phyloP scores from a whole-genome alignment of 2,888 invertebrate species.

The Scaptomyza cyrtandrae region DNA sequence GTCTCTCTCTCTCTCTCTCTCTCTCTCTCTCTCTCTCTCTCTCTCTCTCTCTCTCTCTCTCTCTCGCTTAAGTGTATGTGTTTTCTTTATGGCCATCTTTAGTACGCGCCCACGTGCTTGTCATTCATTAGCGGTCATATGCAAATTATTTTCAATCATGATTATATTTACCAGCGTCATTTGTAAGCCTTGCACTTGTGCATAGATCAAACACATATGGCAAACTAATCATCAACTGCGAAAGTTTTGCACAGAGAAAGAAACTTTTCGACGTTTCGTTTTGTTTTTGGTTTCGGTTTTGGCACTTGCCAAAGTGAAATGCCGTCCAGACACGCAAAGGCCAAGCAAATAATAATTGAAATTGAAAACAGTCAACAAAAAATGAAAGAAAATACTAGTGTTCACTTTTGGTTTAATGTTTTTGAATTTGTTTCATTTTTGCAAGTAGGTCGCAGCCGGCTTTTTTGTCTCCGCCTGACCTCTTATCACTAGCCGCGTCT shows the following conservation, averaged over 20 bases:
- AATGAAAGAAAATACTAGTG: constrained; percentile 15
- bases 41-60: not conserved
- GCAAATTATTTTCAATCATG: constrained; percentile 47
- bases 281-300: constrained; percentile 28
- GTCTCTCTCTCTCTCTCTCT: not conserved
- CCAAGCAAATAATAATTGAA: constrained; percentile 44
- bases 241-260: constrained; percentile 61
- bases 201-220: constrained; percentile 11
- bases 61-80: not conserved
- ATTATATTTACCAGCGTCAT: constrained; percentile 31
- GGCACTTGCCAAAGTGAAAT: constrained; percentile 65
- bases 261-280: constrained; percentile 46
- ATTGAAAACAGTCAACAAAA: constrained; percentile 21
- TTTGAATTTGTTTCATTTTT: constrained; percentile 21
- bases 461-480: constrained; percentile 55
- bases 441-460: constrained; percentile 59
- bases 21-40: not conserved
- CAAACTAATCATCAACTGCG: constrained; percentile 54
- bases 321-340: constrained; percentile 58
- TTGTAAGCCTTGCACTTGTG: constrained; percentile 73
- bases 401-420: constrained; percentile 23
- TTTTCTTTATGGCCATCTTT: constrained; percentile 27
- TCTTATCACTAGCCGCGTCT: constrained; percentile 32
- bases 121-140: constrained; percentile 64
- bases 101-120: constrained; percentile 52